phyloP scores from a whole-genome alignment of 2,113 vertebrate genomes.

The Ascaphus truei region DNA sequence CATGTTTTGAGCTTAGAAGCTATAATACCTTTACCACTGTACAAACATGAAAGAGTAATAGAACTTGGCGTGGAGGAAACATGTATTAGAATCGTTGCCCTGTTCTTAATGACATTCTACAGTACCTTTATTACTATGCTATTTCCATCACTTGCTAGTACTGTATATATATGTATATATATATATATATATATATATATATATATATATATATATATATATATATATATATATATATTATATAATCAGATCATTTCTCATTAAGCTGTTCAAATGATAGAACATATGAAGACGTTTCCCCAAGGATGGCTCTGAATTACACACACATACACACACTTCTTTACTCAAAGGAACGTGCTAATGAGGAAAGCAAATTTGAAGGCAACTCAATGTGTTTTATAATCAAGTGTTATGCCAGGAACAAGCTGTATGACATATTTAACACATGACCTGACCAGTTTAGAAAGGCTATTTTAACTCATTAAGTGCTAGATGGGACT shows the following conservation, averaged over 20 bases:
- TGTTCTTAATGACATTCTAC: conserved; percentile 2
- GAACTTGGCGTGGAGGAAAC: neutral
- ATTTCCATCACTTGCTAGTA: conserved; percentile 37
- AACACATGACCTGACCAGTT: too few relatives aligned
- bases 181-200: too few relatives aligned
- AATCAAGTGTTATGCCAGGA: neutral
- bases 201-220: too few relatives aligned
- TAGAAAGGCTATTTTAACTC: too few relatives aligned
- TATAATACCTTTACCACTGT: neutral
- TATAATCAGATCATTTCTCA: conserved; percentile 45
- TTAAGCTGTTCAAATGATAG: conserved; percentile 39
- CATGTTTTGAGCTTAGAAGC: neutral
- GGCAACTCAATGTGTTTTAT: conserved; percentile 17
- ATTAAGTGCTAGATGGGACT: too few relatives aligned
- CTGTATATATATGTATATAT: conserved; percentile 16
- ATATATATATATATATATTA: too few relatives aligned
- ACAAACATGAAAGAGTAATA: neutral
- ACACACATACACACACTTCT: conserved; percentile 40
- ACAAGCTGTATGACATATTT: neutral
- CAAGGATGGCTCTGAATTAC: conserved; percentile 36
- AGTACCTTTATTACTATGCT: conserved; percentile 11
- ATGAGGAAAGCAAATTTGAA: conserved; percentile 40
- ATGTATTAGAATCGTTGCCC: too few relatives aligned
- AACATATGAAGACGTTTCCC: conserved; percentile 47
- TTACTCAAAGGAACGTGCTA: conserved; percentile 33